These are phyloP conservation scores for Oscheius sp. DNA, from an alignment of 1,140 invertebrate species.

Conservation along the genomic window DNA sequence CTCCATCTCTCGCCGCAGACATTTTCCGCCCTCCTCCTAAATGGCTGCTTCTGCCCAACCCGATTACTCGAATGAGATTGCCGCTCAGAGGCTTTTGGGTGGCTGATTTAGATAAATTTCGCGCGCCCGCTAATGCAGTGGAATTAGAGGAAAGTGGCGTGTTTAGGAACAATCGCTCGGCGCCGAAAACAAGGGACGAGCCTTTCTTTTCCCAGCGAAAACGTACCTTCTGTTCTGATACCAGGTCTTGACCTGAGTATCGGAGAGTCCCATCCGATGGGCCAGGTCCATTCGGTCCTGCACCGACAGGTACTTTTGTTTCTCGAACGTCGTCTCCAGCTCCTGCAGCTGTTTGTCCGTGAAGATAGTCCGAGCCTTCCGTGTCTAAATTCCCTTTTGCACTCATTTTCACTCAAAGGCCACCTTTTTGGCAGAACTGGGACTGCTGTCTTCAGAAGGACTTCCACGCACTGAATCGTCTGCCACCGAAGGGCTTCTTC, in stretches of 20 bases:
- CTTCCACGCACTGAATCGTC: not conserved
- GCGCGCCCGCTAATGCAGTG: not conserved
- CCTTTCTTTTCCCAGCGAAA: too few relatives aligned
- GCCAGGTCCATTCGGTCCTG: slow-evolving; percentile 97
- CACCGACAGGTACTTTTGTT: slow-evolving; percentile 96
- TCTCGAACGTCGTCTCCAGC: slow-evolving; percentile 92
- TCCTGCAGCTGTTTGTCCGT: slow-evolving; percentile 89
- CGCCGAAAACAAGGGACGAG: not conserved
- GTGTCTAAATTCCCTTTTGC: too few relatives aligned
- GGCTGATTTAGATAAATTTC: slow-evolving; percentile 7
- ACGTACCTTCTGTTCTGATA: slow-evolving; percentile 94
- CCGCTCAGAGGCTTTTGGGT: too few relatives aligned
- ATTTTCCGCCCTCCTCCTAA: not conserved
- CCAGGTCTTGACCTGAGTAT: slow-evolving; percentile 99
- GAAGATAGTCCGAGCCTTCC: slow-evolving; percentile 95
- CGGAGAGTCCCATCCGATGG: slow-evolving; percentile 87
- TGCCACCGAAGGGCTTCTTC: not conserved
- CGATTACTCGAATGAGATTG: not conserved
- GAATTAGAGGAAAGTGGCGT: slow-evolving; percentile 6
- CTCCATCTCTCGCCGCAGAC: too few relatives aligned
- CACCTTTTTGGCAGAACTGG: slow-evolving; percentile 1
- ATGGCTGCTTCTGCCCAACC: not conserved
- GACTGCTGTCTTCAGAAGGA: slow-evolving; percentile 1
- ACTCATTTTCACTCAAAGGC: too few relatives aligned
- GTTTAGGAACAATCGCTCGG: not conserved